Conservation (phyloP, 2,888 invertebrate genomes). For the Amblyjoppa fuscipennis region DNA sequence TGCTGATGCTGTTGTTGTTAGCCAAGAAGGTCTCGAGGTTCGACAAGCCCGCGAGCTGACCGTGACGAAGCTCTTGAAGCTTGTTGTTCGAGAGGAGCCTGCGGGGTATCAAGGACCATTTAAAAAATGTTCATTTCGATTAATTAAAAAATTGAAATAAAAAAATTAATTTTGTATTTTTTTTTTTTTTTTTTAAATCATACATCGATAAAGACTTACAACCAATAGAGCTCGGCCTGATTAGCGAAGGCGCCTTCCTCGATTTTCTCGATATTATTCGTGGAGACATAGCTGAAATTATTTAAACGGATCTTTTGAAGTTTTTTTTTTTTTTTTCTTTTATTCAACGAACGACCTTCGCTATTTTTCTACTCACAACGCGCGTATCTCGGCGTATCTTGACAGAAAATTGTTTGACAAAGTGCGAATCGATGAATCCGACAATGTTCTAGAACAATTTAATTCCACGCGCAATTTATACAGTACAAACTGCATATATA, state of each 20-base stretch:
- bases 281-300: slow-evolving; percentile 75
- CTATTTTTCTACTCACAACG: slow-evolving; percentile 75
- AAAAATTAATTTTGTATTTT: neutral
- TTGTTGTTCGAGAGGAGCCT: slow-evolving; percentile 83
- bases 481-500: neutral
- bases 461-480: slow-evolving; percentile 7
- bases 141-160: slow-evolving; percentile 59
- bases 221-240: slow-evolving; percentile 82
- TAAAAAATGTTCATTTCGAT: neutral
- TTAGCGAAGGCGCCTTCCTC: slow-evolving; percentile 74
- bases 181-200: neutral
- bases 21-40: slow-evolving; percentile 85
- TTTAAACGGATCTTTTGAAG: neutral
- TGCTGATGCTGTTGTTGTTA: slow-evolving; percentile 85
- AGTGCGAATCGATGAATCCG: slow-evolving; percentile 77
- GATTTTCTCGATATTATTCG: slow-evolving; percentile 73
- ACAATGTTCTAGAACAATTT: slow-evolving; percentile 77
- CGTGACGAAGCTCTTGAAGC: slow-evolving; percentile 82
- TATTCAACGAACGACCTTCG: neutral
- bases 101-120: slow-evolving; percentile 33
- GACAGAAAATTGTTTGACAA: slow-evolving; percentile 75
- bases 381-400: slow-evolving; percentile 74
- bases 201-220: slow-evolving; percentile 82
- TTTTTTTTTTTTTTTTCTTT: neutral
- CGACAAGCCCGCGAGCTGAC: slow-evolving; percentile 84